Percentiles rank a stretch among this genome's conserved stretches.
Evolutionary conservation across 2,888 invertebrate genomes (phyloP).

Genomic region (Pachycephus smyrnensis): DNA sequence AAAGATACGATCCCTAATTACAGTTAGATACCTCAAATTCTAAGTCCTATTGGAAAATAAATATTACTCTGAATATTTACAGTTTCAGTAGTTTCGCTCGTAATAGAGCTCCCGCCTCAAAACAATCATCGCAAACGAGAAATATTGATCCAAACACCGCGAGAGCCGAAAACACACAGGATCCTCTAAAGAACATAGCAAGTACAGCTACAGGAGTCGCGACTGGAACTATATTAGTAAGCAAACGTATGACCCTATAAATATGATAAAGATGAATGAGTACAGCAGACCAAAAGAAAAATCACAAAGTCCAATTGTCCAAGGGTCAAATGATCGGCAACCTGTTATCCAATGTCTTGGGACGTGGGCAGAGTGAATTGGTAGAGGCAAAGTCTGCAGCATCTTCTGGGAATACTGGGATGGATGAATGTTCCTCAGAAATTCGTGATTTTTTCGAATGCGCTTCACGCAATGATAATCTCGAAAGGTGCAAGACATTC

Average conservation of each 20-base stretch:
- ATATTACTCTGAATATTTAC: neutral
- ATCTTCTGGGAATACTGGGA: neutral
- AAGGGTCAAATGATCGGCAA: conserved; percentile 31
- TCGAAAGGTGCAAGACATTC: conserved; percentile 28
- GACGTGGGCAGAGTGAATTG: neutral
- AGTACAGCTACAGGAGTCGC: conserved; percentile 97
- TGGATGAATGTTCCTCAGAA: conserved; percentile 21
- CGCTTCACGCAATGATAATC: conserved; percentile 21
- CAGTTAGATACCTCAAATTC: neutral
- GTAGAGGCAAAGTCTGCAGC: neutral
- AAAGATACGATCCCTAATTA: neutral
- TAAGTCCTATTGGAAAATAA: neutral
- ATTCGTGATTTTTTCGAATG: conserved; percentile 34
- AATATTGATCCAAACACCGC: neutral
- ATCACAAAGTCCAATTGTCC: neutral
- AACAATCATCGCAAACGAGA: neutral
- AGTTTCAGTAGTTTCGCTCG: conserved; percentile 3
- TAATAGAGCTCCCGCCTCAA: neutral
- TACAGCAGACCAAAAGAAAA: neutral
- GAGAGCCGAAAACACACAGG: neutral
- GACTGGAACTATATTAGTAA: conserved; percentile 86
- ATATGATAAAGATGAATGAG: neutral
- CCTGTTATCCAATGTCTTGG: neutral
- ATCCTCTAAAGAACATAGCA: conserved; percentile 75
- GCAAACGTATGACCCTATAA: conserved; percentile 7